phyloP scores from a whole-genome alignment of 2,797 vertebrate genomes.

The Rhinatrema bivittatum region DNA sequence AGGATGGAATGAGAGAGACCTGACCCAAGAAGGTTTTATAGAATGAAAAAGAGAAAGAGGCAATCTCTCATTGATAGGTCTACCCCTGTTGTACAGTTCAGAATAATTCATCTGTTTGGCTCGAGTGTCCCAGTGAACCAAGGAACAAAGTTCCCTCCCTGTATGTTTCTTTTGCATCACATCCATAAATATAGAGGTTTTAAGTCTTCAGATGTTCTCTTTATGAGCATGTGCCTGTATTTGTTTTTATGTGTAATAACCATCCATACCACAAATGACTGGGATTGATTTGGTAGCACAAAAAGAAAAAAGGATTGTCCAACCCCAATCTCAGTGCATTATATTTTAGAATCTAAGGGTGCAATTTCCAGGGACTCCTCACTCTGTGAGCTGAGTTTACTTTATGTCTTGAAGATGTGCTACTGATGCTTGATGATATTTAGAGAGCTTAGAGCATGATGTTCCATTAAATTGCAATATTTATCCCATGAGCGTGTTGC shows the following conservation, averaged over 20 bases:
- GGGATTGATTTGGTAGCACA: conserved; percentile 7
- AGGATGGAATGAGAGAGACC: no score
- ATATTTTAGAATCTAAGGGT: conserved; percentile 22
- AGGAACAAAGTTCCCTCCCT: no score
- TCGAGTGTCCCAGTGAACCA: no score
- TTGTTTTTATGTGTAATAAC: conserved; percentile 7
- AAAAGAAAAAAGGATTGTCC: conserved; percentile 17
- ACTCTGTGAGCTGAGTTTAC: conserved; percentile 2
- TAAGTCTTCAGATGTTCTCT: no score
- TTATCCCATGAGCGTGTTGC: conserved; percentile 37
- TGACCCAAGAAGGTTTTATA: no score
- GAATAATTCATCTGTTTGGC: no score
- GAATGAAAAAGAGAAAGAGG: no score
- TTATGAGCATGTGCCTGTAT: neutral
- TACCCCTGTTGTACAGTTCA: no score
- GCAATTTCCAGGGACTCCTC: neutral
- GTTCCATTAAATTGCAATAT: conserved; percentile 31
- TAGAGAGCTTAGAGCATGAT: conserved; percentile 20
- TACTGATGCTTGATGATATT: conserved; percentile 13
- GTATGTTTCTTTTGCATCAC: no score
- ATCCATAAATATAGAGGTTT: no score
- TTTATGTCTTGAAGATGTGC: conserved; percentile 14
- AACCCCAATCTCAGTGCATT: conserved; percentile 12
- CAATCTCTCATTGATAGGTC: no score
- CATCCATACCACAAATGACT: conserved; percentile 4